These are phyloP conservation scores for Cyanoderma ruficeps DNA, from an alignment of 2,113 vertebrate genomes.

Conservation along the genomic window DNA sequence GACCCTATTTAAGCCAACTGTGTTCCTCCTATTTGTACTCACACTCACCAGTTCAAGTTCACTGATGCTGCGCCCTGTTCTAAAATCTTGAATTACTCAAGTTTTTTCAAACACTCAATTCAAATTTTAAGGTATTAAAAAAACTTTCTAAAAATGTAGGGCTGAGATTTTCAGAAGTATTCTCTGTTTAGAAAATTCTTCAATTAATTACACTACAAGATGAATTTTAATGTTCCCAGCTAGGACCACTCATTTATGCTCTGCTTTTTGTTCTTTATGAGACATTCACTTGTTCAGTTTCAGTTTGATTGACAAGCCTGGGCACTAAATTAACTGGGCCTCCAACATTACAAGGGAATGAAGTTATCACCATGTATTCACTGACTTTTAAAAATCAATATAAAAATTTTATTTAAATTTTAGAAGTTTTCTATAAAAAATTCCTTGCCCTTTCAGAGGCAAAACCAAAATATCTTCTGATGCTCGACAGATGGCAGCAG, in stretches of 20 bases:
- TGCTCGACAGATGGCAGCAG: slow-evolving; percentile 57
- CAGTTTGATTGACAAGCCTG: background rate
- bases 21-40: background rate
- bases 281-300: background rate
- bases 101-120: background rate
- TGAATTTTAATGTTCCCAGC: background rate
- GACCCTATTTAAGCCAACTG: background rate
- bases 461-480: background rate
- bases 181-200: background rate
- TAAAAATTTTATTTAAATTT: slow-evolving; percentile 51
- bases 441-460: background rate
- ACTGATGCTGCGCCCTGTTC: background rate
- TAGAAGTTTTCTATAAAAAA: background rate
- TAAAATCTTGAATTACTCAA: background rate
- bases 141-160: background rate
- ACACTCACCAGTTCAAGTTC: background rate
- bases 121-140: background rate
- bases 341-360: background rate
- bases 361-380: background rate
- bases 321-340: background rate
- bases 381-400: background rate
- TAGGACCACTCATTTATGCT: background rate
- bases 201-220: background rate
- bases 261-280: background rate
- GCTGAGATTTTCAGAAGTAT: background rate